Conservation (phyloP, 2,797 vertebrate species). For the Oophaga sylvatica region DNA sequence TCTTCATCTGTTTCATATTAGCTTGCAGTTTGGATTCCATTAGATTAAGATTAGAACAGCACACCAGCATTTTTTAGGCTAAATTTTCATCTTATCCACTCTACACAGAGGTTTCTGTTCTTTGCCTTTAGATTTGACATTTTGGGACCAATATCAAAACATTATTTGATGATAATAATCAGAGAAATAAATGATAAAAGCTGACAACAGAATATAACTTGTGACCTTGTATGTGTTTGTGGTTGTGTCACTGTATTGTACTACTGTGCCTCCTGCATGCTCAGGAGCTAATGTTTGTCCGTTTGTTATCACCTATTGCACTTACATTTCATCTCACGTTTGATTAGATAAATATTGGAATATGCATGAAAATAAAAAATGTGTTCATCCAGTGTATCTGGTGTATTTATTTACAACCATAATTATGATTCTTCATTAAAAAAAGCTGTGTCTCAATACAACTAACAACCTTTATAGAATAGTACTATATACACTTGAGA, state of each 20-base stretch:
- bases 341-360: slow-evolving; percentile 16
- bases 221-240: slow-evolving; percentile 1
- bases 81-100: background rate
- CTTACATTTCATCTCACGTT: background rate
- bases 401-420: background rate
- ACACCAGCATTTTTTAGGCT: slow-evolving; percentile 24
- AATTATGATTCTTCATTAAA: too few relatives aligned
- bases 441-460: too few relatives aligned
- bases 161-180: background rate
- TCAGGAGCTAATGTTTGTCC: background rate
- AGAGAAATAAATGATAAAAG: background rate
- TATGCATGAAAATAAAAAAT: slow-evolving; percentile 44
- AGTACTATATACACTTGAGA: too few relatives aligned
- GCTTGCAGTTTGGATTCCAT: background rate
- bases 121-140: background rate
- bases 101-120: background rate
- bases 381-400: background rate
- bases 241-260: background rate
- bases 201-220: background rate
- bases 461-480: too few relatives aligned
- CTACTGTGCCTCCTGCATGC: slow-evolving; percentile 5
- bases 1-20: slow-evolving; percentile 6
- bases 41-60: background rate
- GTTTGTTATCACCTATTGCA: background rate
- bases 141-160: background rate